Conservation (phyloP, 2,888 invertebrate species). For the Hofmannophila pseudospretella region DNA sequence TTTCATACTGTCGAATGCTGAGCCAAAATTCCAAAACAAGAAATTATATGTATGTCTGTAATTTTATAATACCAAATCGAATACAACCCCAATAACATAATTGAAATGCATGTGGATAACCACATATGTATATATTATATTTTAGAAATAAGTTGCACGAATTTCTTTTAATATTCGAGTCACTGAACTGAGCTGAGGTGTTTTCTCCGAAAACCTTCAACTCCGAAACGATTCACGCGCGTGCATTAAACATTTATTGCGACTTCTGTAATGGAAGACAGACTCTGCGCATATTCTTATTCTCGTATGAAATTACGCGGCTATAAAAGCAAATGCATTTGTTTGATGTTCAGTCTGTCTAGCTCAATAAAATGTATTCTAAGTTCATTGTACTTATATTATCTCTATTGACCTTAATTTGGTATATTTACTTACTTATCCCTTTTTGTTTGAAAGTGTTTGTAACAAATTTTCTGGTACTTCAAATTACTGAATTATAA, state of each 20-base stretch:
- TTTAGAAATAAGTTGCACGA: too few relatives aligned
- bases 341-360: slow-evolving; percentile 19
- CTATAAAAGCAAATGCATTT: slow-evolving; percentile 29
- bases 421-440: too few relatives aligned
- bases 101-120: too few relatives aligned
- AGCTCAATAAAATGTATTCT: slow-evolving; percentile 19
- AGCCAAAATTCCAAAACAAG: too few relatives aligned
- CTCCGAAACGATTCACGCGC: slow-evolving; percentile 9
- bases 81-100: too few relatives aligned
- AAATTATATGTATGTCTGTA: too few relatives aligned
- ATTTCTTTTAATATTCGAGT: too few relatives aligned
- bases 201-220: slow-evolving; percentile 6
- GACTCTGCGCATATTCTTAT: slow-evolving; percentile 9
- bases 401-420: background rate
- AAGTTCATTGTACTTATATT: slow-evolving; percentile 22
- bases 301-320: slow-evolving; percentile 25
- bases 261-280: slow-evolving; percentile 23
- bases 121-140: too few relatives aligned
- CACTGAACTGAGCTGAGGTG: background rate
- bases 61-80: too few relatives aligned
- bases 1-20: slow-evolving; percentile 34
- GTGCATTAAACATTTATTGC: slow-evolving; percentile 18
- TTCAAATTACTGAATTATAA: too few relatives aligned
- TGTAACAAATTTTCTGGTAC: too few relatives aligned
- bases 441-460: too few relatives aligned